Conservation (phyloP, 1,140 invertebrate genomes). For the Mylabris phalerata region DNA sequence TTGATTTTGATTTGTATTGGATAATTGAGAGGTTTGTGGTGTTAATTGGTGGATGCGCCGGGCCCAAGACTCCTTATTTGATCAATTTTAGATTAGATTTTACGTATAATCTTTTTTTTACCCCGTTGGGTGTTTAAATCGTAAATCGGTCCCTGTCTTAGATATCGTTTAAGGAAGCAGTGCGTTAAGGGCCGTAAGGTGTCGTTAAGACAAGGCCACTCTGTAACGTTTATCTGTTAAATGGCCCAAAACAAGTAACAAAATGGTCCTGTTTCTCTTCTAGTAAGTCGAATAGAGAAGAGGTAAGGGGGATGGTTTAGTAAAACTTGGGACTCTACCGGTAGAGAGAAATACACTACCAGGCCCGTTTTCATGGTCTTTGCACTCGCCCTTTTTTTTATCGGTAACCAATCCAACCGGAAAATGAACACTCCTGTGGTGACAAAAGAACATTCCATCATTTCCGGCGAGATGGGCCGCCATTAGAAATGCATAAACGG, state of each 20-base stretch:
- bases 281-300: constrained; percentile 2
- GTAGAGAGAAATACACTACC: constrained; percentile 5
- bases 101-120: neutral
- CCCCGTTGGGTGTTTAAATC: constrained; percentile 3
- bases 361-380: constrained; percentile 31
- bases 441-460: constrained; percentile 43
- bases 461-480: constrained; percentile 35
- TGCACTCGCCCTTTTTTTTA: constrained; percentile 37
- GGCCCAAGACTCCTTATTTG: too few relatives aligned
- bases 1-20: too few relatives aligned
- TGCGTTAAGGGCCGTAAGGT: constrained; percentile 36
- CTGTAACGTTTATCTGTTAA: constrained; percentile 42
- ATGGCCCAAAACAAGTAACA: constrained; percentile 41
- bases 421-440: constrained; percentile 42
- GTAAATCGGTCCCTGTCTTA: constrained; percentile 23
- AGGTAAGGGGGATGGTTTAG: too few relatives aligned
- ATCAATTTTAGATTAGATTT: too few relatives aligned
- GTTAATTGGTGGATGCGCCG: too few relatives aligned
- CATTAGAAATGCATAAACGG: constrained; percentile 35
- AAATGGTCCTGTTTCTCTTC: constrained; percentile 30
- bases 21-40: too few relatives aligned
- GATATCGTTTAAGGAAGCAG: constrained; percentile 32
- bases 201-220: constrained; percentile 38
- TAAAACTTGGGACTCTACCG: too few relatives aligned
- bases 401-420: constrained; percentile 39